Conservation (phyloP, 1,140 invertebrate genomes). For the Brachionus manjavacas region DNA sequence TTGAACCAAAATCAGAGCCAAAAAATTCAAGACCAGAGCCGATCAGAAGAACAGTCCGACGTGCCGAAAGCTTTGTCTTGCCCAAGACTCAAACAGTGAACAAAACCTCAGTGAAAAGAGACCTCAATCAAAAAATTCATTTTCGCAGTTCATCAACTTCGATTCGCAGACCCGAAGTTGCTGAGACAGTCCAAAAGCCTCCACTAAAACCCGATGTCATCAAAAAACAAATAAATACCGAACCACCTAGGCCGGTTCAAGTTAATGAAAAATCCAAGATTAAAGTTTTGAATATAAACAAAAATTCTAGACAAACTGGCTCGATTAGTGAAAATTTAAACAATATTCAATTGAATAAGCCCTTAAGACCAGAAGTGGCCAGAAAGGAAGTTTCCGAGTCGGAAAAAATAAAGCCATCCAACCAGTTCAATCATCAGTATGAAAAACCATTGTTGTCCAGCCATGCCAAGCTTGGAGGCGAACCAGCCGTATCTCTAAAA, state of each 20-base stretch:
- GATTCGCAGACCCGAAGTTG: background rate
- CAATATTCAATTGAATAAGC: background rate
- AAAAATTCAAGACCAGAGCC: background rate
- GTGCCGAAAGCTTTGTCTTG: conserved; percentile 23
- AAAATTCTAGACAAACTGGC: background rate
- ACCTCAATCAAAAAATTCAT: background rate
- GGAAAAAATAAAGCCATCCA: background rate
- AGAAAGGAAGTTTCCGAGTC: background rate
- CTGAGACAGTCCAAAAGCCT: background rate
- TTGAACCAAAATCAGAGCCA: background rate
- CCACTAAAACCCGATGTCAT: background rate
- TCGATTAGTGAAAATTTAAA: background rate
- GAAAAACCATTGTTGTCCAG: background rate
- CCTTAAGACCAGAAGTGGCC: background rate
- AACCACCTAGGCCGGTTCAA: background rate
- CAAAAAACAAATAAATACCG: background rate
- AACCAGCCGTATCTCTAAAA: background rate
- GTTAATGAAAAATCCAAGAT: background rate
- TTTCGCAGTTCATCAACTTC: background rate
- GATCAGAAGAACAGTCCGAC: background rate
- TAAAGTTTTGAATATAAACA: background rate
- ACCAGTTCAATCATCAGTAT: background rate
- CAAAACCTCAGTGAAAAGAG: background rate
- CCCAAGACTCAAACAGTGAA: background rate
- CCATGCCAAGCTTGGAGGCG: background rate